Evolutionary conservation across 2,797 vertebrate genomes (phyloP).

Genomic region (Neosalanx taihuensis): DNA sequence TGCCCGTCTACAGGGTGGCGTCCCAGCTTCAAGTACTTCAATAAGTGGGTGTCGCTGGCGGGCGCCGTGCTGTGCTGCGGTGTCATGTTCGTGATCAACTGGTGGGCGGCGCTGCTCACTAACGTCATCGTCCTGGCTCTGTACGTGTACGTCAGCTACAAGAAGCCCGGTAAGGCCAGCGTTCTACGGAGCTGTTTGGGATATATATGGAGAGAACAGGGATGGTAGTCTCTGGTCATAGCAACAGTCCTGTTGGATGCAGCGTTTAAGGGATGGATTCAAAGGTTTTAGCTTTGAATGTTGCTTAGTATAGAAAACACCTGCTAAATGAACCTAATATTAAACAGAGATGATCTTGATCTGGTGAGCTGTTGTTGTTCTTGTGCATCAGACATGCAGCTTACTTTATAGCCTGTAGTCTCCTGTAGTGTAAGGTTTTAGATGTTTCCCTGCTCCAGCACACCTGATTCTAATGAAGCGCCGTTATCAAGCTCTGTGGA

Average conservation of each 20-base stretch:
- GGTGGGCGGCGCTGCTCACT: conserved; percentile 93
- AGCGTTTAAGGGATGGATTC: too few species aligned
- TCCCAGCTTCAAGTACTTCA: conserved; percentile 96
- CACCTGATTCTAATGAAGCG: too few species aligned
- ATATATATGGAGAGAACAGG: too few species aligned
- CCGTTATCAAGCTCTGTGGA: too few species aligned
- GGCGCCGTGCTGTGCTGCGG: conserved; percentile 91
- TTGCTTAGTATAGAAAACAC: too few species aligned
- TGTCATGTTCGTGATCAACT: conserved; percentile 98
- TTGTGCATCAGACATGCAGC: background rate
- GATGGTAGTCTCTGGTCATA: too few species aligned
- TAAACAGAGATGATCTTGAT: background rate
- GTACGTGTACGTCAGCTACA: conserved; percentile 97
- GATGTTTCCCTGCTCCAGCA: too few species aligned
- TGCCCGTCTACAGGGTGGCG: conserved; percentile 84
- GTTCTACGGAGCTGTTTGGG: background rate
- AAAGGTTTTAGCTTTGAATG: background rate
- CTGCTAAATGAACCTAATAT: background rate
- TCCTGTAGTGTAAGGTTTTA: too few species aligned
- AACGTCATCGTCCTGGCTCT: conserved; percentile 92
- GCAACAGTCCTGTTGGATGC: too few species aligned
- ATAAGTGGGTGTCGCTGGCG: conserved; percentile 94
- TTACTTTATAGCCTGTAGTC: too few species aligned
- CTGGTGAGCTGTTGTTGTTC: background rate
- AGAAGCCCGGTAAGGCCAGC: conserved; percentile 85